These are phyloP conservation scores for Calliphora vicina DNA, from an alignment of 1,140 invertebrate species.

Conservation along the genomic window DNA sequence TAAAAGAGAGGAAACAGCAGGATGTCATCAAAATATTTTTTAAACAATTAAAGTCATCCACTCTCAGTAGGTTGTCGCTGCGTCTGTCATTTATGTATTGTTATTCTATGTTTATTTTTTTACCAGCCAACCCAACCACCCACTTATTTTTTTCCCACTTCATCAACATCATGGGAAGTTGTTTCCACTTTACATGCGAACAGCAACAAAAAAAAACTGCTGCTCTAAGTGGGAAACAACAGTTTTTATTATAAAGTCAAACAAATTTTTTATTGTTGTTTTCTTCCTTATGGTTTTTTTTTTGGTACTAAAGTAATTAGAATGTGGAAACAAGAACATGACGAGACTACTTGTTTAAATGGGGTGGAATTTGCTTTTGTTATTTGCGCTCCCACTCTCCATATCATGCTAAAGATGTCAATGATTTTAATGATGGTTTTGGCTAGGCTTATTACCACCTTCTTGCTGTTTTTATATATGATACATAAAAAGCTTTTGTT, in stretches of 20 bases:
- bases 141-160: not conserved
- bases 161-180: slow-evolving; percentile 8
- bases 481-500: no score
- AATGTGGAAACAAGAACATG: not conserved
- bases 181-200: not conserved
- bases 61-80: slow-evolving; percentile 52
- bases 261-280: not conserved
- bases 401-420: not conserved
- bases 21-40: slow-evolving; percentile 62
- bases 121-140: not conserved
- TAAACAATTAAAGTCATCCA: slow-evolving; percentile 63
- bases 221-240: slow-evolving; percentile 13
- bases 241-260: slow-evolving; percentile 22
- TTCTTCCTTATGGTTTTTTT: not conserved
- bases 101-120: slow-evolving; percentile 2
- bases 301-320: slow-evolving; percentile 1
- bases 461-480: not conserved
- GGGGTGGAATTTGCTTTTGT: slow-evolving; percentile 8
- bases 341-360: not conserved
- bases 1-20: not conserved
- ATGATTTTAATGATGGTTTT: slow-evolving; percentile 16
- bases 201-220: not conserved
- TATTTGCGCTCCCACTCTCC: not conserved
- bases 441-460: slow-evolving; percentile 13
- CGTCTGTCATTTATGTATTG: not conserved